A percentile compares a stretch with the other conserved stretches of the same genome.
phyloP scores from a whole-genome alignment of 2,113 vertebrate genomes.

The Gnathonemus longibarbis region DNA sequence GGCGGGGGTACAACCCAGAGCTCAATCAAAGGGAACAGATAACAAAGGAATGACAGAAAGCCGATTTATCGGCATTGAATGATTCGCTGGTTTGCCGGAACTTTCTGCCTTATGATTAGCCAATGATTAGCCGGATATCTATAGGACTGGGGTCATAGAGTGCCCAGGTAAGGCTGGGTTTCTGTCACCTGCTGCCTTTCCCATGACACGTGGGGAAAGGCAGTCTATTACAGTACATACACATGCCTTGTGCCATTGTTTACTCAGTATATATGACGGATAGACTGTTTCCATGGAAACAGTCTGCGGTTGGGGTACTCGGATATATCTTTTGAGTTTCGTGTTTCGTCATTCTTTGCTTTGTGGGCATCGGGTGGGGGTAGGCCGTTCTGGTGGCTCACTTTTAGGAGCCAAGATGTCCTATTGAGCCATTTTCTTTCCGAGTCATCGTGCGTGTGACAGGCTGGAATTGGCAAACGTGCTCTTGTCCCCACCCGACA shows the following conservation, averaged over 20 bases:
- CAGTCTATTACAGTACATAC: background rate
- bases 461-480: background rate
- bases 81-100: background rate
- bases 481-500: background rate
- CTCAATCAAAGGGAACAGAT: background rate
- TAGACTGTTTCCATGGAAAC: background rate
- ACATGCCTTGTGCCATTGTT: background rate
- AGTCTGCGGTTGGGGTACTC: background rate
- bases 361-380: background rate
- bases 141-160: background rate
- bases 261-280: background rate
- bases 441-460: background rate
- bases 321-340: background rate
- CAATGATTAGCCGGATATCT: background rate
- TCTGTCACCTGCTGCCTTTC: background rate
- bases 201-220: background rate
- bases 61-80: background rate
- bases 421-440: constrained; percentile 4
- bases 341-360: background rate
- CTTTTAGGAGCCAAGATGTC: background rate
- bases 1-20: background rate
- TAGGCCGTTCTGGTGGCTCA: background rate
- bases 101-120: background rate
- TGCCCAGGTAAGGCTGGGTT: background rate
- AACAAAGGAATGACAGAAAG: background rate